Evolutionary conservation across 1,140 invertebrate genomes (phyloP), one percentile per base, ranked within the genome.

Genomic region (Frieseomelitta varia): DNA sequence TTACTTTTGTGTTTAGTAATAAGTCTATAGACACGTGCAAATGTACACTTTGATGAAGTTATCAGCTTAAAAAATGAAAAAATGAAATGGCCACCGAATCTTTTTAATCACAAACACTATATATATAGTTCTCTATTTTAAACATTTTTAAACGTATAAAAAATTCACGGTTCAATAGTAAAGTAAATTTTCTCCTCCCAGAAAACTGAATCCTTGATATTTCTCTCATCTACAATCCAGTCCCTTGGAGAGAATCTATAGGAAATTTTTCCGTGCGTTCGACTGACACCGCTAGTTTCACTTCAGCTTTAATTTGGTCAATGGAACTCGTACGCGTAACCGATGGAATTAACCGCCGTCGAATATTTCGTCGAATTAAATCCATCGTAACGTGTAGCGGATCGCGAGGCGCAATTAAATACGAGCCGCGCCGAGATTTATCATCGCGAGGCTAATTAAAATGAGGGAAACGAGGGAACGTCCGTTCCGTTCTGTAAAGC

Each of bases 401-500:
- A 39, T 53, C 56, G 47, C 78, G 15, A 51, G 56, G 30, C 77
- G 91, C 92, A 93, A 93, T 93, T 93, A 93, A 91, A 65, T n/a
- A 91, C 84, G 89, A 63, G 30, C 39, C 63, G 19, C 85, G 65
- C 91, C 83, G 87, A 91, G 91, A 93, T 92, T 93, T 93, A 93
- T 93, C 91, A 93, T 92, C 89, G 88, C 82, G 87, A 61, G 86
- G 90, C 87, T 89, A 93, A 93, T 93, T 92, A 78, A 94, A 93
- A 93, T 92, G 92, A 92, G 93, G 93, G 92, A 93, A 94, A 93
- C 87, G 92, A 92, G 92, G 92, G 92, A 91, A 89, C 89, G 83
- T 80, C 88, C 93, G 93, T 93, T 93, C 93, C 93, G 92, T 94
- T 93, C 93, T 93, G 92, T 92, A 94, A 93, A 93, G 81, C 76